These are phyloP conservation scores for Melikaiella ostensackeni DNA, from an alignment of 2,888 invertebrate genomes.

Conservation along the genomic window DNA sequence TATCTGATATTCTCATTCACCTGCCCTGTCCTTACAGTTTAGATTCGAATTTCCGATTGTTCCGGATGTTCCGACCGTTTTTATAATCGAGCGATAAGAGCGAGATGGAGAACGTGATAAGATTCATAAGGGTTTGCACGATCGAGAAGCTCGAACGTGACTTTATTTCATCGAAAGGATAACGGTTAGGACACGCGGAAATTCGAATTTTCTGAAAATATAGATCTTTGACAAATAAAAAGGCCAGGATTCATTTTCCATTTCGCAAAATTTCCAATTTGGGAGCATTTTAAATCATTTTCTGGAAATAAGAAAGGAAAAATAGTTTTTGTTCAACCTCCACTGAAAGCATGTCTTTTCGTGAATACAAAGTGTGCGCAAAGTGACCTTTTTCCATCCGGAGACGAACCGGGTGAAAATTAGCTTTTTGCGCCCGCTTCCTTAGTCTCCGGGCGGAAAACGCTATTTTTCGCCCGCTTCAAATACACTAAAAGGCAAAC, in stretches of 20 bases:
- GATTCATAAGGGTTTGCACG: conserved; percentile 34
- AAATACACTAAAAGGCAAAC: too few species aligned
- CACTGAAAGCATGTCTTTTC: too few species aligned
- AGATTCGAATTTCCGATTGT: conserved; percentile 31
- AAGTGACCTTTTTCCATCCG: too few species aligned
- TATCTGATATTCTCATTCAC: not conserved
- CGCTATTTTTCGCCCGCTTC: too few species aligned
- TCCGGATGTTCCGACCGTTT: conserved; percentile 28
- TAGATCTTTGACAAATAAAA: not conserved
- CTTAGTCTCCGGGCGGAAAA: too few species aligned
- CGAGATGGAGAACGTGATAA: conserved; percentile 34
- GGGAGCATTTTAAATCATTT: not conserved
- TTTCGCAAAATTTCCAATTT: not conserved
- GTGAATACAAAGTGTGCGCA: too few species aligned
- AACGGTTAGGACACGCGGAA: not conserved
- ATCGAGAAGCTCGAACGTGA: conserved; percentile 27
- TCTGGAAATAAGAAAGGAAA: not conserved
- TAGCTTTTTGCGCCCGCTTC: too few species aligned
- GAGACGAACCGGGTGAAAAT: too few species aligned
- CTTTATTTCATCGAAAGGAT: conserved; percentile 37
- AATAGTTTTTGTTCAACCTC: not conserved
- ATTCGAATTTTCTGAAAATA: conserved; percentile 16
- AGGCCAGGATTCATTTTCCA: not conserved
- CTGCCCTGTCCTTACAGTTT: not conserved
- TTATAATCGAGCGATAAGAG: conserved; percentile 36